Evolutionary conservation across 2,797 vertebrate genomes (phyloP).

Genomic region (Streptopelia turtur): DNA sequence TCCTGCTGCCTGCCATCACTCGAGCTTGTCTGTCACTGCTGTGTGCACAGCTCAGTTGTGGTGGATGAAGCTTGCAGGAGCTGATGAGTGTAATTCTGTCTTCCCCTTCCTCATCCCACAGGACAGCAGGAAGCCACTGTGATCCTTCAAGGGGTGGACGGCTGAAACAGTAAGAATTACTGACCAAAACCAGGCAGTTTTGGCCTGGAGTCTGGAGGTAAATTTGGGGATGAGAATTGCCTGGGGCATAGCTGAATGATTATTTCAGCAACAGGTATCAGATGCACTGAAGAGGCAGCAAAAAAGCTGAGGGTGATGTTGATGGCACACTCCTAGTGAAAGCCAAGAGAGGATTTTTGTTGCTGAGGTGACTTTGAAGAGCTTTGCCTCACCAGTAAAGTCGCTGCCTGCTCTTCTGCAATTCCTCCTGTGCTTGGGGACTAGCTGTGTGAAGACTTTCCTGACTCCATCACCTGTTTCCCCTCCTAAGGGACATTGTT

Average conservation of each 20-base stretch:
- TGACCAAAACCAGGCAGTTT: neutral
- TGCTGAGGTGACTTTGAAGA: neutral
- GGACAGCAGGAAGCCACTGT: neutral
- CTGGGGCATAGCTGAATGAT: no score
- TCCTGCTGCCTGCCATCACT: neutral
- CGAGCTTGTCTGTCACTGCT: fast-evolving
- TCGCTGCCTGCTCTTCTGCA: neutral
- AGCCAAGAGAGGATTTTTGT: neutral
- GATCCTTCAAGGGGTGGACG: neutral
- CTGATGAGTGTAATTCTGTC: neutral
- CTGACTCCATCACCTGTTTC: neutral
- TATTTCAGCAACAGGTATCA: neutral
- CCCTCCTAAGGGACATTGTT: fast-evolving
- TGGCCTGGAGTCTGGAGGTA: no score
- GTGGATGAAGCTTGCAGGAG: neutral
- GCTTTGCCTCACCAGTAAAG: neutral
- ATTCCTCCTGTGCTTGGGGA: neutral
- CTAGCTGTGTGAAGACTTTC: neutral
- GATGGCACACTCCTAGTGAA: fast-evolving
- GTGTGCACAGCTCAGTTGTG: fast-evolving
- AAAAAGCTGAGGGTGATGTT: neutral
- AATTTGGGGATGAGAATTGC: neutral
- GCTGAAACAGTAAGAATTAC: neutral
- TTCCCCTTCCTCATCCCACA: fast-evolving
- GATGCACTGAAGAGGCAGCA: fast-evolving